Base-by-base conservation (phyloP, 1,140 invertebrate species). In the Batillaria attramentaria region DNA sequence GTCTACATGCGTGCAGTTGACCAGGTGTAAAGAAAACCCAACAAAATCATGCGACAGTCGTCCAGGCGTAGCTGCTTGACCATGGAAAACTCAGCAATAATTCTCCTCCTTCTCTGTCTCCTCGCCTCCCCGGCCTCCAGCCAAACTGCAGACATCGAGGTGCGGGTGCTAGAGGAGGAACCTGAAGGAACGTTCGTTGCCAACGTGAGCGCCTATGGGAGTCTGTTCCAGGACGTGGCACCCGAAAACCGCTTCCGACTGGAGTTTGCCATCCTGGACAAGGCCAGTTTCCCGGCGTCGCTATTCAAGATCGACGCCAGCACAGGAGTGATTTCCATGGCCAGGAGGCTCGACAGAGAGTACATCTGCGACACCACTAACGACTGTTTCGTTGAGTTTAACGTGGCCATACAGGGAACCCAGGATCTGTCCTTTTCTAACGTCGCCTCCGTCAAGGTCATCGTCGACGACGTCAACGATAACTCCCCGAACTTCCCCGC, bases 401-500 rank as follows among this genome's bases (percentile, higher is more conserved):
- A 72, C 66, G 80, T 84, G 16, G 80, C 79, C 28, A 77, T 83
- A 28, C 79, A 83, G 24, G 60, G 20, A 46, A 41, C 37, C 79
- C 33, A 77, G 66, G 75, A 41, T 1, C 68, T 68, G 3, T 41
- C 77, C n/a, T 83, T 87, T 46, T 65, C 73, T n/a, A 83, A 84
- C 35, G 77, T 81, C n/a, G 81, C 80, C 24, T 81, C 76, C 31
- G 80, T 85, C 6, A 42, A 77, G 31, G 83, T 87, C 35, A 70
- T 79, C 54, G 60, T 84, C 31, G 66, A 80, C 54, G 86, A 87
- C 66, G 81, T 84, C 42, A 87, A 87, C 77, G 86, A 87, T 77
- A 83, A 87, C 70, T 43, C 79, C 1, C 84, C 83, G 0, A 69
- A 62, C 33, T 85, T 87, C 79, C 75, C 81, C n/a, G 72, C 80